Evolutionary conservation across 2,797 vertebrate genomes (phyloP).

Genomic region (Aselliscus stoliczkanus): DNA sequence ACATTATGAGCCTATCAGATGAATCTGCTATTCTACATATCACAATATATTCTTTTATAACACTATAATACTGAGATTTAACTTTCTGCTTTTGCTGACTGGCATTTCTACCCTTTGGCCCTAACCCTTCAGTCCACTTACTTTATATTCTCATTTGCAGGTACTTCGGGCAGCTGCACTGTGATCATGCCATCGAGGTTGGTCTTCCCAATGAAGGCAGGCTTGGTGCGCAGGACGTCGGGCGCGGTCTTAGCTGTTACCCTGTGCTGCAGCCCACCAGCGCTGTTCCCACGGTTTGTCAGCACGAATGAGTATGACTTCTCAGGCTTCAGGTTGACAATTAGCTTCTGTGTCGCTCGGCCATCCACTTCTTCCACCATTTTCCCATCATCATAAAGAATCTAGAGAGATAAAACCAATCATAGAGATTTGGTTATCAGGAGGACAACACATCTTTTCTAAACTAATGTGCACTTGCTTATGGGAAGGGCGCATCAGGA

Average conservation of each 20-base stretch:
- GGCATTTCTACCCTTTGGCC: not conserved
- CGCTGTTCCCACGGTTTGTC: constrained; percentile 98
- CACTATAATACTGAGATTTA: not conserved
- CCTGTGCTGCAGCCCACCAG: constrained; percentile 96
- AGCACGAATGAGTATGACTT: constrained; percentile 98
- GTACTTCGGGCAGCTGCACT: constrained; percentile 93
- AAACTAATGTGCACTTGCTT: not conserved
- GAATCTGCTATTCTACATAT: not conserved
- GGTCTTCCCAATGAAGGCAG: constrained; percentile 93
- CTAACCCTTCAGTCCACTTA: constrained; percentile 76
- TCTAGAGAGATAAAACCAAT: constrained; percentile 81
- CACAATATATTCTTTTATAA: not conserved
- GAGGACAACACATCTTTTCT: not conserved
- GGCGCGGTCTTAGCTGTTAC: constrained; percentile 97
- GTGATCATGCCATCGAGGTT: constrained; percentile 97
- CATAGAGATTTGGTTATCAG: not conserved
- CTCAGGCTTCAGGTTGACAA: constrained; percentile 95
- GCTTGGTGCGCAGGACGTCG: constrained; percentile 94
- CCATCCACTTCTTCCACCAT: constrained; percentile 98
- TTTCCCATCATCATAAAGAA: constrained; percentile 98
- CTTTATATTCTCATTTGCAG: constrained; percentile 94
- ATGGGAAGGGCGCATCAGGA: not conserved
- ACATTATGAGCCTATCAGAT: not conserved
- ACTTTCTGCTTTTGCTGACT: not conserved
- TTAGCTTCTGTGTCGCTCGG: constrained; percentile 95